phyloP scores from a whole-genome alignment of 2,888 invertebrate species.

The Nebria brevicollis region DNA sequence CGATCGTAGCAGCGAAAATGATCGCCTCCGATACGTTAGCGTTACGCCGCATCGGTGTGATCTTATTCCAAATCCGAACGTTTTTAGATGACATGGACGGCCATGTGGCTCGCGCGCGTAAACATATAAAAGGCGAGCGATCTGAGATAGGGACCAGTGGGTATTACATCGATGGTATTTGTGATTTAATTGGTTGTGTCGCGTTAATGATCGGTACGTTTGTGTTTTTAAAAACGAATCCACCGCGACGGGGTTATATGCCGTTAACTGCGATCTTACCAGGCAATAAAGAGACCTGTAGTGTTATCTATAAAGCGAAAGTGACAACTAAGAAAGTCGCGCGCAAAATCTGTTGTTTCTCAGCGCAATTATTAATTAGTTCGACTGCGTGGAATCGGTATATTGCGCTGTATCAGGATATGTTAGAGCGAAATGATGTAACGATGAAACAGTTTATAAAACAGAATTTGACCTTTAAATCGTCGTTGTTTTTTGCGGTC shows the following conservation, averaged over 20 bases:
- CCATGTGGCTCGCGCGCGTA: conserved; percentile 81
- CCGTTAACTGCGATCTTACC: conserved; percentile 70
- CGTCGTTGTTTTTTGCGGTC: conserved; percentile 78
- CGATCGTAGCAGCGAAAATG: conserved; percentile 78
- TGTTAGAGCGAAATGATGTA: conserved; percentile 73
- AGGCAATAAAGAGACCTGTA: conserved; percentile 60
- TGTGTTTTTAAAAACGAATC: conserved; percentile 76
- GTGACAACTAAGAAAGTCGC: conserved; percentile 74
- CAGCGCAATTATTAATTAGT: conserved; percentile 77
- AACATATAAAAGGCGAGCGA: conserved; percentile 78
- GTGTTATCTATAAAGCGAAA: conserved; percentile 74
- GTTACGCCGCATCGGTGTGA: conserved; percentile 76
- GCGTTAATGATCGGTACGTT: conserved; percentile 77
- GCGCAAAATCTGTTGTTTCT: conserved; percentile 72
- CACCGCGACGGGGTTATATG: conserved; percentile 78
- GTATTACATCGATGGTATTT: conserved; percentile 84
- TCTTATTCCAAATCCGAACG: conserved; percentile 82
- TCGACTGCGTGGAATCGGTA: conserved; percentile 87
- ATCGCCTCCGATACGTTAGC: conserved; percentile 78
- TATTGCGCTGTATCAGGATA: conserved; percentile 80
- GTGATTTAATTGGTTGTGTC: conserved; percentile 80
- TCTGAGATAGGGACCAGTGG: conserved; percentile 85
- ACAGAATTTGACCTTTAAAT: conserved; percentile 73
- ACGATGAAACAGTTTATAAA: conserved; percentile 66
- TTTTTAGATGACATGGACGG: conserved; percentile 90